Evolutionary conservation across 2,888 invertebrate species (phyloP), one percentile per base, ranked within the genome.

Genomic region (Leucophora obtusa): DNA sequence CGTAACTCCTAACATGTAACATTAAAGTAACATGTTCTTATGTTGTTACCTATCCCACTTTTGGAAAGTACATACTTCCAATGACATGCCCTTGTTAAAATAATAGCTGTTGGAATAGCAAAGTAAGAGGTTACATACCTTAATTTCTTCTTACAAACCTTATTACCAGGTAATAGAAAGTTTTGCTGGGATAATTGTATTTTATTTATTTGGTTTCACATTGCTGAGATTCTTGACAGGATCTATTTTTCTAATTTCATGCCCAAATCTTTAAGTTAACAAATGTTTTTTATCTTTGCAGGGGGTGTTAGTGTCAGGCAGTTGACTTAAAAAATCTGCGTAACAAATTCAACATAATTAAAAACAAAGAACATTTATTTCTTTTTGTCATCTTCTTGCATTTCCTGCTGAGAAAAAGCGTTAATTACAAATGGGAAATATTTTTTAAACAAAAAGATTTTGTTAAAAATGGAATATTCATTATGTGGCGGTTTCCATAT

Each of bases 261-360:
- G 17, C 35, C 28, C 6, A 38, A 33, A 35, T 24, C 11, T 11
- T 24, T 35, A 21, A 51, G 14, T 58, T 65, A 28, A 72, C 54
- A 62, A 72, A 35, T 62, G 54, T 47, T 47, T 62, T 15, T 63
- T 66, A 58, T 62, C 72, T 53, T 62, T 66, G 28, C 54, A 15
- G 43, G 15, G 53, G 75, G 66, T 70, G 38, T 24, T 50, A 63
- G 28, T 62, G 50, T 11, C 43, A 58, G 58, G n/a, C 33, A 33
- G 24, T n/a, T 28, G 15, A 33, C 28, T 24, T n/a, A 47, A 78
- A 72, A 83, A 82, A 81, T 77, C 82, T 71, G 83, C 83, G 78
- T 83, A 70, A 59, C 81, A 74, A 83, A 84, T 83, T 82, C 51
- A 35, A 77, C 70, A 74, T 82, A 83, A 84, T 82, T 80, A 82